Base-by-base conservation (phyloP, 92 coral and sea anemone genomes). In the Phenganax stokvisi region DNA sequence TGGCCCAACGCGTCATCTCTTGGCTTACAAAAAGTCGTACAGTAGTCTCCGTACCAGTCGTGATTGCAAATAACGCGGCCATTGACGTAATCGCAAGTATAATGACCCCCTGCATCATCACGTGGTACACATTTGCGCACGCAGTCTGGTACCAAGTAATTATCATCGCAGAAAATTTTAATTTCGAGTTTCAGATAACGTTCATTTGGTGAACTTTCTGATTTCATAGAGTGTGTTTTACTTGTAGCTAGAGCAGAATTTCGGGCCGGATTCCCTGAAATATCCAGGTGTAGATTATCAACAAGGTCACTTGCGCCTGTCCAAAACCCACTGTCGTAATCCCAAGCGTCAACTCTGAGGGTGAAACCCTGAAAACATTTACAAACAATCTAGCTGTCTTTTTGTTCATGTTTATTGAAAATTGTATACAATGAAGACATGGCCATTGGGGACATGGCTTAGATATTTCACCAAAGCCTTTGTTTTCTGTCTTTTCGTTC, bases 271-370 rank as follows among this genome's bases (percentile, higher is more conserved):
- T 82, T 77, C 10, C 74, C 77, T 55, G 31, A 74, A 51, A 90
- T 75, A 51, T 81, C 88, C 0, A 92, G 82, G 8, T 88, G 75
- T 63, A 91, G 85, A 53, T 86, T 89, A 83, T 93, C 97, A 0
- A 93, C 93, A n/a, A 87, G 86, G 58, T 91, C 97, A 29, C 86
- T 91, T 0, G 88, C 57, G n/a, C 97, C 96, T 25, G 79, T 76
- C 13, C 90, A 77, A 4, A 80, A 85, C 11, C 91, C 90, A 12
- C 82, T 81, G 76, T 93, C 97, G 62, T 91, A 90, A 86, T 93
- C 97, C 97, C 97, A 93, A 12, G 91, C 89, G 57, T 93, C 96
- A 3, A 93, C 75, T 11, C 65, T 86, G 13, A 93, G 81, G 55
- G 87, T 87, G 52, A 78, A 84, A 20, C 91, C 96, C 96, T 90